phyloP scores from a whole-genome alignment of 1,140 invertebrate species.

The Bursaphelenchus mucronatus region DNA sequence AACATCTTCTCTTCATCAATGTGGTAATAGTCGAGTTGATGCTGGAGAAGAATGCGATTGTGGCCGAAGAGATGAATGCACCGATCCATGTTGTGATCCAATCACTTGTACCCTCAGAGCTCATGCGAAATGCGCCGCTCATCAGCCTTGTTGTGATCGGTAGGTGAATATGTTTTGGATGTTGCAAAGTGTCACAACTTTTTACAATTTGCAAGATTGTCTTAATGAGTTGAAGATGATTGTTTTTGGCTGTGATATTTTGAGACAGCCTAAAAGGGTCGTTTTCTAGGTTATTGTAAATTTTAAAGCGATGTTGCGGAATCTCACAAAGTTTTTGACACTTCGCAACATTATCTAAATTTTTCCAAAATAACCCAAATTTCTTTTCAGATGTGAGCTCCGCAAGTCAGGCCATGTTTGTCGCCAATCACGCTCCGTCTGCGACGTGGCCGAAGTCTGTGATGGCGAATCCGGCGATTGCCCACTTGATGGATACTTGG shows the following conservation, averaged over 20 bases:
- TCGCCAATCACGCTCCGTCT: conserved; percentile 43
- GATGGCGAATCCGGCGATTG: conserved; percentile 58
- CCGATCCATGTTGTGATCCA: conserved; percentile 59
- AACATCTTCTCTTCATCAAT: conserved; percentile 49
- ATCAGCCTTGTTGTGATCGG: neutral
- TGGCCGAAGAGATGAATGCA: conserved; percentile 55
- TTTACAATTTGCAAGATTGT: too few relatives aligned
- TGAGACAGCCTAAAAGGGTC: too few relatives aligned
- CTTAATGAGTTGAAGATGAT: too few relatives aligned
- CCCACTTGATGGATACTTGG: conserved; percentile 54
- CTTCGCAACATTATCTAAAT: neutral
- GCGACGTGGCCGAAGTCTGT: conserved; percentile 57
- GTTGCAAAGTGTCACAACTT: too few relatives aligned
- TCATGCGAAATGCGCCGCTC: conserved; percentile 56
- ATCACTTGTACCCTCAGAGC: conserved; percentile 55
- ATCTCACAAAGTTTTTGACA: neutral
- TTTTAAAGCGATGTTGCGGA: too few relatives aligned
- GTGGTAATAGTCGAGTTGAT: conserved; percentile 59
- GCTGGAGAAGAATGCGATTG: conserved; percentile 58
- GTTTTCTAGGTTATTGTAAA: too few relatives aligned
- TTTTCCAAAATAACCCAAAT: conserved; percentile 40
- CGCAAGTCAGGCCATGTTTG: conserved; percentile 47
- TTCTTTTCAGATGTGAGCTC: conserved; percentile 57
- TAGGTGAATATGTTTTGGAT: too few relatives aligned
- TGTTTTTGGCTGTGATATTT: too few relatives aligned